Base-by-base conservation (phyloP, 2,888 invertebrate species). In the Melinaea marsaeus region DNA sequence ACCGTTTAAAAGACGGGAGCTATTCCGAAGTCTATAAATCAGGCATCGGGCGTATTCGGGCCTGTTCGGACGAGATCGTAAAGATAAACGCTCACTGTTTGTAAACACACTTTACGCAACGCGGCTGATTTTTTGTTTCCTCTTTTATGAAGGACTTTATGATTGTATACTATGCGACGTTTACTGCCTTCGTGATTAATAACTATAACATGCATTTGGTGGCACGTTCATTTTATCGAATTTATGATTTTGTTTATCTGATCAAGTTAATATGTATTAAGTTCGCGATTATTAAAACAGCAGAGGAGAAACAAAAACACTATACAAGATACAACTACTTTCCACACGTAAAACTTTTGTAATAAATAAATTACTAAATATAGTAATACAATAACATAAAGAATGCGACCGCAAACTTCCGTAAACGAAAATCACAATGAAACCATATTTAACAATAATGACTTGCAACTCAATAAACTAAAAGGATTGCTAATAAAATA, bases 21-120 rank as follows among this genome's bases (percentile, higher is more conserved):
- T 79, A 84, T 86, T 85, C 78, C 76, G 80, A 72, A 84, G 75
- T 85, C 77, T 72, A 86, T 89, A 88, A 88, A 88, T 89, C 88
- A 87, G 78, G 69, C 74, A 79, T 85, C 82, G 84, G 83, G 73
- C 74, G 75, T 74, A 72, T 79, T 84, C 82, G 82, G 80, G 75
- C 78, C 76, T 79, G 77, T 81, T 84, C 84, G 83, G 78, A 70
- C 67, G 54, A 73, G 83, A 80, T 85, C 87, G 85, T 87, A 83
- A 87, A 86, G 79, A 86, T 87, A 86, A 83, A 72, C 76, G 74
- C 75, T 75, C 76, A 74, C 78, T 86, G 86, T 87, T 85, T 86
- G 86, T 87, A 88, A 88, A 88, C 88, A 87, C 79, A 79, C 75
- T 82, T 84, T 83, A 85, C 81, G 80, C 77, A 73, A 80, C 73